Evolutionary conservation across 2,888 invertebrate genomes (phyloP), one percentile per base, ranked within the genome.

Genomic region (Macaria liturata): DNA sequence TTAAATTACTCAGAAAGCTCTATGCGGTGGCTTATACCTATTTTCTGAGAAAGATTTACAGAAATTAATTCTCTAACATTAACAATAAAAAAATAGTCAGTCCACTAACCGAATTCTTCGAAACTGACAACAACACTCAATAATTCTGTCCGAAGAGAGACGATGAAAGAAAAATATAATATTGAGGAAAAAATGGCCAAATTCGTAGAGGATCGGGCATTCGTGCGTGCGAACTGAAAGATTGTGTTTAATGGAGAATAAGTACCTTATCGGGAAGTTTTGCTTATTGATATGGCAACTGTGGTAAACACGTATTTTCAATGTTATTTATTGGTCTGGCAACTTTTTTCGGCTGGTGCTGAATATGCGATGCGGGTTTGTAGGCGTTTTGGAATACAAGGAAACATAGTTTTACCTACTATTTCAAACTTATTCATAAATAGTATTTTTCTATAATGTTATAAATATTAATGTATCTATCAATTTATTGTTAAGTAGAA

Each of bases 141-240:
- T 59, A 50, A 49, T 54, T 54, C 59, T 54, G 44, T 32, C 43
- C 51, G 59, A 59, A 47, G 30, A 42, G 51, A 51, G 43, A 43
- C 46, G 54, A 42, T 51, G 58, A 59, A 54, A 59, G 43, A 47
- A 31, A 46, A 54, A 54, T 45, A 48, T 45, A 48, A 46, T 51
- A 54, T 54, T 40, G 54, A 51, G 59, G 59, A 59, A 54, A 57
- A 45, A 43, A 32, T 45, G 7, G 32, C 51, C 34, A 32, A 54
- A 54, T 48, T 32, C 54, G n/a, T 44, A 32, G 55, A 43, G 40
- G 39, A 45, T 47, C 32, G 48, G n/a, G 47, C 54, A 48, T 39
- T 40, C 55, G 55, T 52, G 59, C 59, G 59, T 48, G 44, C 40
- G 30, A 44, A 8, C 37, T 49, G 43, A 37, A 37, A 59, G 50